phyloP scores from a whole-genome alignment of 1,140 invertebrate genomes.

The Bursaphelenchus mucronatus region DNA sequence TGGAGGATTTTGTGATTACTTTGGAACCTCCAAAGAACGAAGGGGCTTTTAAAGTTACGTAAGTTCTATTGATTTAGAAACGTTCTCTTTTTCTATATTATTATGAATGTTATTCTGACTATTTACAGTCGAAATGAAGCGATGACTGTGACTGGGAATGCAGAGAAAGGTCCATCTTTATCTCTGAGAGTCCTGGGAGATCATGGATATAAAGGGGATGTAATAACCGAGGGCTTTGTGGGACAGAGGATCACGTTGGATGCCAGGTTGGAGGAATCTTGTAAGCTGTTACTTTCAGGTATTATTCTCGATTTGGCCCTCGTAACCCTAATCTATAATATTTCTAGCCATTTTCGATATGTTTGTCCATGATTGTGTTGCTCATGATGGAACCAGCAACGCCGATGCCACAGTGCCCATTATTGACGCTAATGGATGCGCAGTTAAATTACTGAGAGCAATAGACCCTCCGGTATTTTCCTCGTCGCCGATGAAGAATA shows the following conservation, averaged over 20 bases:
- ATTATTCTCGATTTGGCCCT: no score
- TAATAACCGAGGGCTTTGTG: slow-evolving; percentile 28
- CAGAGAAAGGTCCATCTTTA: slow-evolving; percentile 16
- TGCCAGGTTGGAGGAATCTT: slow-evolving; percentile 32
- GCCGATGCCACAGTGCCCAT: slow-evolving; percentile 29
- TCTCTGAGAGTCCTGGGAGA: slow-evolving; percentile 17
- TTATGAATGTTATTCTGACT: neutral
- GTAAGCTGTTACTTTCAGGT: slow-evolving; percentile 17
- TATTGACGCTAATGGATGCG: slow-evolving; percentile 36
- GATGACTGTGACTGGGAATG: slow-evolving; percentile 9
- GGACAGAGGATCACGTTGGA: slow-evolving; percentile 28
- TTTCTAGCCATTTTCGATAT: slow-evolving; percentile 37
- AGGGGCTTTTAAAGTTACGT: slow-evolving; percentile 28
- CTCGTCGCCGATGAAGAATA: slow-evolving; percentile 26
- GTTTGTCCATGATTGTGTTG: slow-evolving; percentile 37
- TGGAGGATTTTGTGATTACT: slow-evolving; percentile 27
- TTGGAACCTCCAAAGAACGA: slow-evolving; percentile 24
- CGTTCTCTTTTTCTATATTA: neutral
- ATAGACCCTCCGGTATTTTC: slow-evolving; percentile 29
- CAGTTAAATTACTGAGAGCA: slow-evolving; percentile 25
- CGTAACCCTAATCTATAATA: neutral
- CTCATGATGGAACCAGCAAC: slow-evolving; percentile 26
- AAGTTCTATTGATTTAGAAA: slow-evolving; percentile 19
- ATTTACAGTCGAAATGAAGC: slow-evolving; percentile 9
- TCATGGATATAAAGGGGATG: slow-evolving; percentile 28